A percentile compares a stretch with the other conserved stretches of the same genome.
Conservation (phyloP, 2,888 invertebrate genomes). For the Netelia melanura region DNA sequence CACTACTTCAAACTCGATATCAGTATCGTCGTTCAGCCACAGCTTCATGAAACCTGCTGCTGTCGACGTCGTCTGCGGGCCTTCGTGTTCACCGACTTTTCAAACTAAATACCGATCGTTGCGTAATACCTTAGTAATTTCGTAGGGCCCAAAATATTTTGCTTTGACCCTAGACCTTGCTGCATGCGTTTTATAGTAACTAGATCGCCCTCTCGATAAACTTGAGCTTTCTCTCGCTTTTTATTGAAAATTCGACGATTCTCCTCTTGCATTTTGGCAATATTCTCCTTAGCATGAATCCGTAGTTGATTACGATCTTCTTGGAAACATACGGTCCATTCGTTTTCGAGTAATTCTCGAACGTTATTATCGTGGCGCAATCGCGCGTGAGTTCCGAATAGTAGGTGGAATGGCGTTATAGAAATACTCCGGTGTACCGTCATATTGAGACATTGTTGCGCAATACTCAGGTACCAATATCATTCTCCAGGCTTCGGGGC, state of each 20-base stretch:
- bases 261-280: constrained; percentile 47
- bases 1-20: background rate
- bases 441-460: constrained; percentile 52
- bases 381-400: constrained; percentile 50
- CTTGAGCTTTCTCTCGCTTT: constrained; percentile 12
- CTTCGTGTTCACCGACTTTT: constrained; percentile 8
- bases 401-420: constrained; percentile 47
- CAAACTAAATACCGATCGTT: background rate
- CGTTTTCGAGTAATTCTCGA: background rate
- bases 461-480: constrained; percentile 17
- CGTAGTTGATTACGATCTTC: constrained; percentile 13
- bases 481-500: constrained; percentile 66
- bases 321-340: background rate
- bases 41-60: background rate
- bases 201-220: constrained; percentile 20
- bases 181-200: constrained; percentile 19
- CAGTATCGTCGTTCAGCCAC: background rate
- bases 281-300: constrained; percentile 25
- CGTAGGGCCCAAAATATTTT: constrained; percentile 22
- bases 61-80: background rate
- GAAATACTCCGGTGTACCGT: constrained; percentile 33
- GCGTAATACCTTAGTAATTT: too few species aligned
- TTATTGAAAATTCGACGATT: constrained; percentile 63
- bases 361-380: background rate
- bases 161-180: constrained; percentile 5